phyloP scores from a whole-genome alignment of 2,113 vertebrate species.

The Oryzias curvinotus region DNA sequence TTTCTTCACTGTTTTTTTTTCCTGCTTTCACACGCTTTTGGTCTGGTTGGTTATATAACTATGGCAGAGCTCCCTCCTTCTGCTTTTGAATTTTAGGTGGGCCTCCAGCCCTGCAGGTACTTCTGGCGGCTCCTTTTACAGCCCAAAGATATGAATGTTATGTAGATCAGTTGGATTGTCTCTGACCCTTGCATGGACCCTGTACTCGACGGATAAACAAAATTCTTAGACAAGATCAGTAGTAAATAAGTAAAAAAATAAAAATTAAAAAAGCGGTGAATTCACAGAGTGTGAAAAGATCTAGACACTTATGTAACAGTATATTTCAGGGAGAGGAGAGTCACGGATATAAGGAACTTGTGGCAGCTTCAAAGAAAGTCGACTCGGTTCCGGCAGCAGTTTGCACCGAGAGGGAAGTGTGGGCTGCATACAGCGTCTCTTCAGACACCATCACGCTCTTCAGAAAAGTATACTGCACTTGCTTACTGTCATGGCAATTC shows the following conservation, averaged over 20 bases:
- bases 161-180: too few relatives aligned
- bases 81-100: too few relatives aligned
- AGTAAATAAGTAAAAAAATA: too few relatives aligned
- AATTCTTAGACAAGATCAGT: too few relatives aligned
- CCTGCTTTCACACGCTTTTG: conserved; percentile 1
- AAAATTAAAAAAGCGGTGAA: background rate
- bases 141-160: too few relatives aligned
- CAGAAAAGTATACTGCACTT: conserved; percentile 78
- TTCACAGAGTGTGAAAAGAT: background rate
- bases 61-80: too few relatives aligned
- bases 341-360: conserved; percentile 71
- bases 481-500: background rate
- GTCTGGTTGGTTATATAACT: conserved; percentile 3
- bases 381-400: conserved; percentile 80
- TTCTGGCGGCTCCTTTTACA: too few relatives aligned
- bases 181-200: too few relatives aligned
- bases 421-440: conserved; percentile 76
- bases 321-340: conserved; percentile 78
- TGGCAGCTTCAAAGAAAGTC: conserved; percentile 59
- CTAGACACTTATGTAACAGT: background rate
- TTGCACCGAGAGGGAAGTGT: conserved; percentile 76
- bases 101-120: too few relatives aligned
- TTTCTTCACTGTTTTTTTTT: conserved; percentile 25
- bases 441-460: conserved; percentile 81
- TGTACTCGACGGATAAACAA: too few relatives aligned